phyloP scores from a whole-genome alignment of 2,113 vertebrate genomes.

The Scomber japonicus region DNA sequence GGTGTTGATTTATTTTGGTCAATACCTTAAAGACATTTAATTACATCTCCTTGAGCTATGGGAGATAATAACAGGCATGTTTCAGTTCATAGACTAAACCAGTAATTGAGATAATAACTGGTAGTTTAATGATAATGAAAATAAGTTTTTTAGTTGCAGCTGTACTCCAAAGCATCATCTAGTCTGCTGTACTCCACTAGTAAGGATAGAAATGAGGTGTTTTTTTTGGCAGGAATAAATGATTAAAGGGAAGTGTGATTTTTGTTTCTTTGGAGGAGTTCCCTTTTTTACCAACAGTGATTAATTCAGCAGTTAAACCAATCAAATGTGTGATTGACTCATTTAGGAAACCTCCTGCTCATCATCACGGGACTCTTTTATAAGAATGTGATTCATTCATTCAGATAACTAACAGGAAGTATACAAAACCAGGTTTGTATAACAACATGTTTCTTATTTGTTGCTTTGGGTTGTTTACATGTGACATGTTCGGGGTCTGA shows the following conservation, averaged over 20 bases:
- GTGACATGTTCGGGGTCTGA: no score
- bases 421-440: background rate
- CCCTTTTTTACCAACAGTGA: background rate
- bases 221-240: background rate
- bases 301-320: conserved; percentile 2
- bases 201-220: background rate
- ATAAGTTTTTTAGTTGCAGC: no score
- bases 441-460: background rate
- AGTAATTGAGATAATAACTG: no score
- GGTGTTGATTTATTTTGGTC: no score
- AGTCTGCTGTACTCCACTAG: no score
- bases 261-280: background rate
- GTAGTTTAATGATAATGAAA: no score
- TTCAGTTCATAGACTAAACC: no score
- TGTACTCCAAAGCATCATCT: no score
- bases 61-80: no score
- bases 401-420: conserved; percentile 16
- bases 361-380: background rate
- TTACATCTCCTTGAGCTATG: no score
- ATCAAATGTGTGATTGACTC: background rate
- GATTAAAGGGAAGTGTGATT: background rate
- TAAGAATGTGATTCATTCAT: background rate
- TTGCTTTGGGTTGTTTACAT: no score
- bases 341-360: background rate
- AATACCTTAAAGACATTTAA: no score